Conservation (phyloP, 2,888 invertebrate species). For the Metalampra italica region DNA sequence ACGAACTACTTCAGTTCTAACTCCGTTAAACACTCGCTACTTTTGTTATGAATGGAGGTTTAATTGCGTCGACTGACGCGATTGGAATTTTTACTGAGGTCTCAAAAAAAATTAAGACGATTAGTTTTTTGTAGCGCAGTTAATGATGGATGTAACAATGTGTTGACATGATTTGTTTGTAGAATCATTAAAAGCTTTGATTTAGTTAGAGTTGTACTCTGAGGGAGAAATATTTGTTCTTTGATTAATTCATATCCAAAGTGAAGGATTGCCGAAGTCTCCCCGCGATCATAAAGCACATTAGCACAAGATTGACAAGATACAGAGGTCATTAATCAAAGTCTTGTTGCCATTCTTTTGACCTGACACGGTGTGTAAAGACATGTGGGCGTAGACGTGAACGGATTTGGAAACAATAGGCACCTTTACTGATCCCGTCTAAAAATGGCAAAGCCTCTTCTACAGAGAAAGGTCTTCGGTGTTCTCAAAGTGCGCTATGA, state of each 20-base stretch:
- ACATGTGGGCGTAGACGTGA: conserved; percentile 39
- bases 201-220: too few species aligned
- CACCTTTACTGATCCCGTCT: conserved; percentile 32
- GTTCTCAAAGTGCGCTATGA: neutral
- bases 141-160: neutral
- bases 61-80: conserved; percentile 7
- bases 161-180: neutral
- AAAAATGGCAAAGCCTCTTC: neutral
- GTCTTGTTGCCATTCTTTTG: conserved; percentile 40
- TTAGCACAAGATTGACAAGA: conserved; percentile 25
- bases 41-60: conserved; percentile 4
- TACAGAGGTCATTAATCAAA: conserved; percentile 38
- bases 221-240: too few species aligned
- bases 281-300: neutral
- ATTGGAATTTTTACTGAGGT: conserved; percentile 3
- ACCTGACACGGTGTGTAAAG: conserved; percentile 39
- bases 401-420: conserved; percentile 50
- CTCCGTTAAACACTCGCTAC: neutral
- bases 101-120: neutral
- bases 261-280: neutral
- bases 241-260: too few species aligned
- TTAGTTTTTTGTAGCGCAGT: neutral
- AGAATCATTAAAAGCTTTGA: too few species aligned
- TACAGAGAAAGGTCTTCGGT: neutral
- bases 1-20: neutral